Percentiles rank a stretch among this genome's conserved stretches.
Evolutionary conservation across 2,888 invertebrate genomes (phyloP).

Genomic region (Drosophila vallismaia): DNA sequence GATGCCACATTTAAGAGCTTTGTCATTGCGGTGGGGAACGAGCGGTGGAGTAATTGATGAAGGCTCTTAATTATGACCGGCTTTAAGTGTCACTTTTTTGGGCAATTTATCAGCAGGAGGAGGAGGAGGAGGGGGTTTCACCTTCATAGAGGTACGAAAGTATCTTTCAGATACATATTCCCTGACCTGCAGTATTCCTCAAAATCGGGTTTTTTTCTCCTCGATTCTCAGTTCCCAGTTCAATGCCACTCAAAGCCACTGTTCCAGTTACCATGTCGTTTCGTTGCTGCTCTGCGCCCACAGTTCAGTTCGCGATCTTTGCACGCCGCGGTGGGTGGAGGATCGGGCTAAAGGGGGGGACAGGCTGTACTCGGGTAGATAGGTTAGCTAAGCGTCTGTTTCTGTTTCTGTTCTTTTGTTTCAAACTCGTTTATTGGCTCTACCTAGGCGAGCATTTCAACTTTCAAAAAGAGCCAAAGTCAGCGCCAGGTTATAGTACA

Average conservation of each 20-base stretch:
- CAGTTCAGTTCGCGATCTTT: slow-evolving; percentile 57
- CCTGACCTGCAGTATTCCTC: background rate
- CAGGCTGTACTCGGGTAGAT: background rate
- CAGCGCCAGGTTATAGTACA: slow-evolving; percentile 64
- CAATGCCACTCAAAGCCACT: slow-evolving; percentile 32
- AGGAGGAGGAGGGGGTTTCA: too few relatives aligned
- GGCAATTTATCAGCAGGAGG: slow-evolving; percentile 31
- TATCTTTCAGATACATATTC: too few relatives aligned
- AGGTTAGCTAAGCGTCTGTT: slow-evolving; percentile 64
- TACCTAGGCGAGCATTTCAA: slow-evolving; percentile 65
- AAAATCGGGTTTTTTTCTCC: slow-evolving; percentile 25
- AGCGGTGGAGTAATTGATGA: slow-evolving; percentile 55
- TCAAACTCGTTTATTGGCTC: slow-evolving; percentile 71
- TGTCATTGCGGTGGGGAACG: slow-evolving; percentile 23
- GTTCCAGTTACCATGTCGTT: slow-evolving; percentile 61
- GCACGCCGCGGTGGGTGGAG: slow-evolving; percentile 39
- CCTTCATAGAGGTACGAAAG: too few relatives aligned
- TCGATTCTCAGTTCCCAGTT: slow-evolving; percentile 15
- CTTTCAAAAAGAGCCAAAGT: slow-evolving; percentile 67
- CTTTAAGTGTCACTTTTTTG: slow-evolving; percentile 56
- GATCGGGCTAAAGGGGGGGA: slow-evolving; percentile 8
- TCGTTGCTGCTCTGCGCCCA: slow-evolving; percentile 45
- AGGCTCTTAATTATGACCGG: slow-evolving; percentile 61
- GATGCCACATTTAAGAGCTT: slow-evolving; percentile 40
- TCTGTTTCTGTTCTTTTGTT: slow-evolving; percentile 75